phyloP scores from a whole-genome alignment of 2,113 vertebrate genomes.

The Xerus inauris region DNA sequence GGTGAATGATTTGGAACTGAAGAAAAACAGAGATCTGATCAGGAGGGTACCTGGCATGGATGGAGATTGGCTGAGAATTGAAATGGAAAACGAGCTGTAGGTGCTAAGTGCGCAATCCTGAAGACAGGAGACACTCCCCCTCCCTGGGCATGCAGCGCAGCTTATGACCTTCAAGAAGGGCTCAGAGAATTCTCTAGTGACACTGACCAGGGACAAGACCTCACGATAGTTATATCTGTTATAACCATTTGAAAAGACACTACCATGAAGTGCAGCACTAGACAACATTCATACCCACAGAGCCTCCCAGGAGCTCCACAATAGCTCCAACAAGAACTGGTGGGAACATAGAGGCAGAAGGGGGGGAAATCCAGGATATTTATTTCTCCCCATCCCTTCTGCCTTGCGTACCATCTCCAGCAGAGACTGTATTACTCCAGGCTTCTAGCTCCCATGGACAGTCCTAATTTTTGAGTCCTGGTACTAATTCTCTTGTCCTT shows the following conservation, averaged over 20 bases:
- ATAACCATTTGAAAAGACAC: background rate
- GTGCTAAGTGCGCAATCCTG: background rate
- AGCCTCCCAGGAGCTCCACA: background rate
- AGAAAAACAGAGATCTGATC: background rate
- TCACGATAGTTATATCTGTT: background rate
- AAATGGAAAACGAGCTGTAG: background rate
- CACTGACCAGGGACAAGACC: background rate
- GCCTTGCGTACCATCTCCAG: background rate
- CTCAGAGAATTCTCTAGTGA: background rate
- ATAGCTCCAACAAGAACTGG: background rate
- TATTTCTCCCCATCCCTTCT: background rate
- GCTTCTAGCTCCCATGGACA: background rate
- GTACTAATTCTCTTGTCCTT: background rate
- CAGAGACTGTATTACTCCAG: background rate
- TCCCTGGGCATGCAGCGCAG: background rate
- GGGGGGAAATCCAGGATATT: background rate
- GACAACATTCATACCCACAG: background rate
- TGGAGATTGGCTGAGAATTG: background rate
- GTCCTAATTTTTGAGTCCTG: background rate
- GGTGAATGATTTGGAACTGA: background rate
- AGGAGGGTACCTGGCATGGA: background rate
- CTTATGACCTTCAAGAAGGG: background rate
- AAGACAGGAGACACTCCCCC: background rate
- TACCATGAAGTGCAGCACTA: background rate
- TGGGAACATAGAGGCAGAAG: background rate